Evolutionary conservation across 2,797 vertebrate genomes (phyloP).

Genomic region (Amniataba percoides): DNA sequence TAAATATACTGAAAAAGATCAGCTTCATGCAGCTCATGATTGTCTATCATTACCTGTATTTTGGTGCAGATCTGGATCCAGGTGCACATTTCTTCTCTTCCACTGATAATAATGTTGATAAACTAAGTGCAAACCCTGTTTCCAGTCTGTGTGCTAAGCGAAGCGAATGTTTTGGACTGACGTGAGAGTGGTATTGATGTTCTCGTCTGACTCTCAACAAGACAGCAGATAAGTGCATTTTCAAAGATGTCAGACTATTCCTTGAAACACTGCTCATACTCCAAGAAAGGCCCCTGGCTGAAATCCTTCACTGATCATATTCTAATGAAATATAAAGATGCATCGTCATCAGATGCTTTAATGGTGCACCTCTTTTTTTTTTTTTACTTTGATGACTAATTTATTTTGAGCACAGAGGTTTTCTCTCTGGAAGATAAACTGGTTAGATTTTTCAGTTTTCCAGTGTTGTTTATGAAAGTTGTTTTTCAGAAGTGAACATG

Average conservation of each 20-base stretch:
- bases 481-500: background rate
- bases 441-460: background rate
- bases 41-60: constrained; percentile 38
- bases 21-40: constrained; percentile 22
- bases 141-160: constrained; percentile 3
- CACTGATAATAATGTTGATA: background rate
- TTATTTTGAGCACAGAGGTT: background rate
- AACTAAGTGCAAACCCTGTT: background rate
- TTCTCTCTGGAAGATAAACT: background rate
- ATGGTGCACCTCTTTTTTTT: background rate
- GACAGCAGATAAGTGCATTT: background rate
- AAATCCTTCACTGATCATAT: background rate
- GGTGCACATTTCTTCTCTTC: background rate
- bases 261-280: background rate
- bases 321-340: background rate
- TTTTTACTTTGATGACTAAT: background rate
- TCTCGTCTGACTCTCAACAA: background rate
- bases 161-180: background rate
- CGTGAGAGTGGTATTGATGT: background rate
- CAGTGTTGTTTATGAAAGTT: background rate
- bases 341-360: background rate
- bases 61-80: background rate
- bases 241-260: background rate
- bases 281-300: background rate
- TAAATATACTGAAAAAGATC: background rate